A percentile compares a stretch with the other conserved stretches of the same genome.
These are phyloP conservation scores for Candoia aspera DNA, from an alignment of 2,113 vertebrate species.

Conservation along the genomic window DNA sequence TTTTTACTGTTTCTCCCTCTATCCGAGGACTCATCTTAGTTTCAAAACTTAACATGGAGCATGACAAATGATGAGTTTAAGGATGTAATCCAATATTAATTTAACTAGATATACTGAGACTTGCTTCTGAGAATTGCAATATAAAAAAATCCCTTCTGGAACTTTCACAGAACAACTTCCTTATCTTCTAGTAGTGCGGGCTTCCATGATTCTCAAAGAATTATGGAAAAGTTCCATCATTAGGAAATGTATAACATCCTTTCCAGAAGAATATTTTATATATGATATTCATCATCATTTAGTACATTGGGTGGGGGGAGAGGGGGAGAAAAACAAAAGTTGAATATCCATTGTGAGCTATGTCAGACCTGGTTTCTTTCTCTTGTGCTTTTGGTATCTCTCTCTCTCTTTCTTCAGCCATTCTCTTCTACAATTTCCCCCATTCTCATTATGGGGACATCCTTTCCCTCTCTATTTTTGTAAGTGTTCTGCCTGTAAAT, in stretches of 20 bases:
- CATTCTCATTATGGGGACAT: constrained; percentile 26
- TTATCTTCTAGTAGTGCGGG: background rate
- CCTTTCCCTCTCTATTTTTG: constrained; percentile 35
- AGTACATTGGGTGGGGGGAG: background rate
- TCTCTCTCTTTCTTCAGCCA: constrained; percentile 26
- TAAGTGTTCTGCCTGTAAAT: constrained; percentile 38
- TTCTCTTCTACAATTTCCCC: constrained; percentile 27
- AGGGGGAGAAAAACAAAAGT: background rate
- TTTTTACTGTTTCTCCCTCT: background rate
- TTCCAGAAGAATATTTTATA: constrained; percentile 33
- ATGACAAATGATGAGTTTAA: background rate
- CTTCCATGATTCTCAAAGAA: constrained; percentile 41
- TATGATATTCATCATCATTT: background rate
- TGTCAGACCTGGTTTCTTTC: constrained; percentile 35
- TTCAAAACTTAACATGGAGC: background rate
- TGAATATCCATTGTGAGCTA: background rate
- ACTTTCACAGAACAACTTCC: background rate
- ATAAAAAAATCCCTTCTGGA: background rate
- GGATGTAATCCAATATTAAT: background rate
- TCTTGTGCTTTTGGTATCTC: constrained; percentile 25
- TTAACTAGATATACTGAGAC: background rate
- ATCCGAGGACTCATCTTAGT: background rate
- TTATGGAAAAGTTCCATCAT: constrained; percentile 37
- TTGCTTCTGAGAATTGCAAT: background rate
- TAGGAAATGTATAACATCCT: constrained; percentile 45